Evolutionary conservation across 2,797 vertebrate genomes (phyloP), one percentile per base, ranked within the genome.

Genomic region (Silurus aristotelis): DNA sequence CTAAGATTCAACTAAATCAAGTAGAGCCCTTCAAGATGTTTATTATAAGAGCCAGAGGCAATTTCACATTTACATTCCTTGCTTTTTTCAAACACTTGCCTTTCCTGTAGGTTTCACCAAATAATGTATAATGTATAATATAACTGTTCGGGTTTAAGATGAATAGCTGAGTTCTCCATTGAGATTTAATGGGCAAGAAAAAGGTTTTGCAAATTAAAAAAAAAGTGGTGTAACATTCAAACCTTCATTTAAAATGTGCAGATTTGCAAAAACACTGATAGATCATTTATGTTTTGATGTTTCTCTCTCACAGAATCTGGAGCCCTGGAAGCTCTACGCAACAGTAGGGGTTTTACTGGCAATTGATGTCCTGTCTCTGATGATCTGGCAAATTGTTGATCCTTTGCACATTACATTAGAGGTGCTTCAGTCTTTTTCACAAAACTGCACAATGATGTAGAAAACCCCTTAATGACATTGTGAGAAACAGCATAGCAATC

Each of bases 311-410:
- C 94, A 97, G 95, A 97, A 96, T 72, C 85, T 99, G 94, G 97
- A 99, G 89, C 97, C 97, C 6, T 98, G 97, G 97, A 99, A 99
- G 91, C 96, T 99, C 52, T 98, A 98, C 0, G 95, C 96, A 81
- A 98, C 97, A 0, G 97, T 98, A 43, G 96, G 96, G 58, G 93
- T 98, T 89, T 92, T 99, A 68, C 95, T 99, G 90, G 96, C 95
- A 55, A 90, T 98, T 80, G 97, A 98, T 10, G 92, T 98, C 83
- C 91, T 98, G 85, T 97, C 96, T 0, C 90, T 99, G 12, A 94
- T 96, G 89, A 93, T 97, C 93, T 99, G 97, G 97, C 97, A 99
- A 93, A 97, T 97, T 0, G 94, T 98, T 91, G 97, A 97, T 87
- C 97, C 97, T 1, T 89, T 99, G 90, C 96, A 97, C 89, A 94